Percentiles rank a stretch among this genome's conserved stretches.
These are phyloP conservation scores for Myzus persicae DNA, from an alignment of 1,140 invertebrate genomes.

Conservation along the genomic window DNA sequence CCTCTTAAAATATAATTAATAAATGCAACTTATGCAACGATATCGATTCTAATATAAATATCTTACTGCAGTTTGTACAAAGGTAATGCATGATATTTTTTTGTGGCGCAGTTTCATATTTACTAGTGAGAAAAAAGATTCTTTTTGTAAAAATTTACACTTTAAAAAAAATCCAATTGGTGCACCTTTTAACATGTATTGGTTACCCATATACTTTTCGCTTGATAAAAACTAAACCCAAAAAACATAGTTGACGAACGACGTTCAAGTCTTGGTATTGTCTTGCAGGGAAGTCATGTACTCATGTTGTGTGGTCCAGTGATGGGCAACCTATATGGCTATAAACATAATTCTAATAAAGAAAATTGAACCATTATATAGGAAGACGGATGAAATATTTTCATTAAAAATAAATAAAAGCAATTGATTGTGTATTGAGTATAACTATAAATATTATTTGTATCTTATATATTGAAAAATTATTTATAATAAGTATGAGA, in stretches of 20 bases:
- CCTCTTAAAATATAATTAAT: no score
- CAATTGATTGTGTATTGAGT: neutral
- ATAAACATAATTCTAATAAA: neutral
- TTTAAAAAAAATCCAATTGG: neutral
- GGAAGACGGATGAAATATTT: neutral
- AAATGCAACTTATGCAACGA: no score
- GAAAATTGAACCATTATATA: neutral
- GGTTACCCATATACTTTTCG: neutral
- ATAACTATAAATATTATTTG: slow-evolving; percentile 16
- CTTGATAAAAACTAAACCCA: neutral
- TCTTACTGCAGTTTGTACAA: neutral
- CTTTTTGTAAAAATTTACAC: neutral
- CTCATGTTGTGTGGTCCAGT: neutral
- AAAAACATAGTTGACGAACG: neutral
- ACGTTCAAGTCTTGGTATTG: neutral
- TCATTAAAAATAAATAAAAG: neutral
- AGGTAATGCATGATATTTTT: neutral
- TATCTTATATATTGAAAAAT: slow-evolving; percentile 28
- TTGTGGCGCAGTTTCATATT: neutral
- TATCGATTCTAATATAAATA: neutral
- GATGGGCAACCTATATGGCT: neutral
- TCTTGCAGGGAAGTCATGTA: neutral
- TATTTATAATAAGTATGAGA: neutral
- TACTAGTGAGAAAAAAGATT: neutral
- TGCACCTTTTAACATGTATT: neutral